Conservation (phyloP, 1,140 invertebrate genomes). For the Diabrotica virgifera region DNA sequence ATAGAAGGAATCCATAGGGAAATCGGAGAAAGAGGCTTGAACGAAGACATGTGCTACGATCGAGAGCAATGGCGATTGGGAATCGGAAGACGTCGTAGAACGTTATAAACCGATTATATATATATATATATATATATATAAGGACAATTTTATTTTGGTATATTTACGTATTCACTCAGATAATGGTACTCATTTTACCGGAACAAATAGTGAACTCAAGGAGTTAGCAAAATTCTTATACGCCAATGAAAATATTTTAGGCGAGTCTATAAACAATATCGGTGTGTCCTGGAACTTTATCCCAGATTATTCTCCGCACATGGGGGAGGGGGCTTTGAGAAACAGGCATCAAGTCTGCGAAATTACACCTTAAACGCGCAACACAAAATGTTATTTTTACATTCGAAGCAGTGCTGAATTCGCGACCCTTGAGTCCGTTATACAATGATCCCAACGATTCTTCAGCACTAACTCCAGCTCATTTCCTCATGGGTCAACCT, state of each 20-base stretch:
- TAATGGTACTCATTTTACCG: not conserved
- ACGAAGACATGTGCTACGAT: too few relatives aligned
- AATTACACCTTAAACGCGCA: slow-evolving; percentile 42
- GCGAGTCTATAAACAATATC: not conserved
- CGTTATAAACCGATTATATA: too few relatives aligned
- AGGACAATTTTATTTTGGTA: too few relatives aligned
- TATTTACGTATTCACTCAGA: too few relatives aligned
- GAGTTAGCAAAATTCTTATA: not conserved
- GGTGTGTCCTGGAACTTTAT: slow-evolving; percentile 20
- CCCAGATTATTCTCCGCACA: slow-evolving; percentile 44
- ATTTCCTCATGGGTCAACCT: slow-evolving; percentile 32
- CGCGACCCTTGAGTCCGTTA: slow-evolving; percentile 27
- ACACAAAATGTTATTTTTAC: slow-evolving; percentile 20
- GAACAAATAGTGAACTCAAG: not conserved
- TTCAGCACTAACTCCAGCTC: slow-evolving; percentile 27
- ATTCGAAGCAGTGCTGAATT: slow-evolving; percentile 34
- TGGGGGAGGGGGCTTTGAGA: slow-evolving; percentile 51
- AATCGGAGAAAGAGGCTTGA: too few relatives aligned
- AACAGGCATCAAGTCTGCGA: slow-evolving; percentile 44
- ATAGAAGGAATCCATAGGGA: too few relatives aligned
- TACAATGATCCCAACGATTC: slow-evolving; percentile 32
- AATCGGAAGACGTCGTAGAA: too few relatives aligned
- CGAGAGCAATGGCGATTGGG: too few relatives aligned
- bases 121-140: too few relatives aligned
- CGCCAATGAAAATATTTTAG: not conserved